Evolutionary conservation across 64 coral and sea anemone genomes (phyloP).

Genomic region (Stylophora pistillata): DNA sequence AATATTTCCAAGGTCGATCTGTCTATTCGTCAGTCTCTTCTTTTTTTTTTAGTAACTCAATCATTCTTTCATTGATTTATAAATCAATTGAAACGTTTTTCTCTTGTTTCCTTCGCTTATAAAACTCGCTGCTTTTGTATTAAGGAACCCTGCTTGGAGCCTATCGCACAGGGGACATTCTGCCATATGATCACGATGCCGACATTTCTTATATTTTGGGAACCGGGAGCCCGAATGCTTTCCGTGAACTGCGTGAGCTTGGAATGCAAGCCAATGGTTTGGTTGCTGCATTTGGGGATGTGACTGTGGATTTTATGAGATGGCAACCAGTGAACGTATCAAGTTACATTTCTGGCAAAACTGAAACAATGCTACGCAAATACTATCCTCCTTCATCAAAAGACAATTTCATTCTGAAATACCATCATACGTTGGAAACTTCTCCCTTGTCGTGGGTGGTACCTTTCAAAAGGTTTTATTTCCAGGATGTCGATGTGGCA

Average conservation of each 20-base stretch:
- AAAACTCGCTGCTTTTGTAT: slow-evolving; percentile 1
- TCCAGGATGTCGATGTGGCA: slow-evolving; percentile 64
- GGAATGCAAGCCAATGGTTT: slow-evolving; percentile 69
- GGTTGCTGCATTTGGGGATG: slow-evolving; percentile 29
- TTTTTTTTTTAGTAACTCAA: too few relatives aligned
- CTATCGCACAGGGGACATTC: slow-evolving; percentile 50
- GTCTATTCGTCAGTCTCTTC: too few relatives aligned
- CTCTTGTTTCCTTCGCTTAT: too few relatives aligned
- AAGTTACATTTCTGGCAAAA: slow-evolving; percentile 22
- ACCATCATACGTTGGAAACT: slow-evolving; percentile 58
- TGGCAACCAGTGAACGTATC: slow-evolving; percentile 55
- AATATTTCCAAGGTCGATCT: too few relatives aligned
- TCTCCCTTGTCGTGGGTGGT: slow-evolving; percentile 65
- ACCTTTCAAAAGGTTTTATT: slow-evolving; percentile 66
- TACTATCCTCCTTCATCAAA: slow-evolving; percentile 68
- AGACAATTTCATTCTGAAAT: slow-evolving; percentile 61
- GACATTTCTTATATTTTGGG: slow-evolving; percentile 73
- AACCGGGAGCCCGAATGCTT: neutral
- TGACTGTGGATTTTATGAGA: slow-evolving; percentile 68
- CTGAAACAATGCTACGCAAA: slow-evolving; percentile 61
- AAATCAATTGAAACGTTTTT: too few relatives aligned
- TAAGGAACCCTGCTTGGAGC: slow-evolving; percentile 85
- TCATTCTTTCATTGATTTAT: too few relatives aligned
- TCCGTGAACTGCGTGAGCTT: slow-evolving; percentile 3
- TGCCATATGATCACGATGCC: slow-evolving; percentile 87